These are phyloP conservation scores for Caenorhabditis doughertyi DNA, from an alignment of 2,888 invertebrate genomes.

Conservation along the genomic window DNA sequence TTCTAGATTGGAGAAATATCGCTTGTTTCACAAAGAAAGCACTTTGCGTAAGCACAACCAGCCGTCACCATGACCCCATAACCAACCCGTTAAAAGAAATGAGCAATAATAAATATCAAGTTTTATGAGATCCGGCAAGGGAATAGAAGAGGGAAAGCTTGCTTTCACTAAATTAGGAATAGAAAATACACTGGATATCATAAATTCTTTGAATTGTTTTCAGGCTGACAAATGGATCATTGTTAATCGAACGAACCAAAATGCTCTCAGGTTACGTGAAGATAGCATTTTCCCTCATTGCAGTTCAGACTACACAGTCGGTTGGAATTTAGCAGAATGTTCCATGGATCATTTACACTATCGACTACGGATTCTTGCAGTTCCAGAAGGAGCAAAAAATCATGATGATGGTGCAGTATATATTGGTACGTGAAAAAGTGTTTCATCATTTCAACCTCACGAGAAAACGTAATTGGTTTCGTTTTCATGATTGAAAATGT, in stretches of 20 bases:
- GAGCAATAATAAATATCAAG: constrained; percentile 64
- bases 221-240: constrained; percentile 64
- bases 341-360: constrained; percentile 68
- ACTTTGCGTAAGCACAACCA: constrained; percentile 21
- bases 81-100: constrained; percentile 57
- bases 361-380: constrained; percentile 74
- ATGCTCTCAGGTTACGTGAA: constrained; percentile 63
- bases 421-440: constrained; percentile 54
- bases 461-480: constrained; percentile 51
- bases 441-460: constrained; percentile 9
- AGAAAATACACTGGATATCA: not conserved
- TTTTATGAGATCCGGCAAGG: constrained; percentile 45
- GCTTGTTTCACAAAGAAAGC: not conserved
- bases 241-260: constrained; percentile 66
- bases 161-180: constrained; percentile 4
- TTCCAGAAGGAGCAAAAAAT: constrained; percentile 70
- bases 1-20: constrained; percentile 28
- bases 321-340: constrained; percentile 73
- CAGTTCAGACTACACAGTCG: constrained; percentile 69
- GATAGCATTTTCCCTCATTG: constrained; percentile 79
- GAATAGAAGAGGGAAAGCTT: constrained; percentile 10
- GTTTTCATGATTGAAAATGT: constrained; percentile 60
- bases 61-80: constrained; percentile 20
- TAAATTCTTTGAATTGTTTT: constrained; percentile 5
- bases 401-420: constrained; percentile 70